These are phyloP conservation scores for Drosophila flavopinicola DNA, from an alignment of 2,888 invertebrate genomes.

Conservation along the genomic window DNA sequence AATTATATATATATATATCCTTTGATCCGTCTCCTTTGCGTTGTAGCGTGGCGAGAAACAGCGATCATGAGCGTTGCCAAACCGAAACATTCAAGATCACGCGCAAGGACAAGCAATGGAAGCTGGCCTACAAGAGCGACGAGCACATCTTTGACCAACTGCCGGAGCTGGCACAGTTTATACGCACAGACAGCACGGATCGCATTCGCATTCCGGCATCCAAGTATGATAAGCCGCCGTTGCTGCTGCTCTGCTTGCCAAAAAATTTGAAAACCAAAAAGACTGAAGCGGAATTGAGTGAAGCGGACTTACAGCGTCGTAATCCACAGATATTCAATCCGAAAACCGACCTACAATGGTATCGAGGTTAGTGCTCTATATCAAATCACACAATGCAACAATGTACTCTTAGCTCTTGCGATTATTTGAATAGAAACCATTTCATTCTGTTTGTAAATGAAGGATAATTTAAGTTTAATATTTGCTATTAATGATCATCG, in stretches of 20 bases:
- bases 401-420: too few species aligned
- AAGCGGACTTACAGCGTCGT: constrained; percentile 81
- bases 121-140: constrained; percentile 73
- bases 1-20: too few species aligned
- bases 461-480: too few species aligned
- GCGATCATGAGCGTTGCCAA: constrained; percentile 85
- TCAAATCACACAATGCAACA: too few species aligned
- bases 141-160: constrained; percentile 74
- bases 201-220: constrained; percentile 90
- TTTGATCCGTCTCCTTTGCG: too few species aligned
- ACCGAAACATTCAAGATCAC: constrained; percentile 89
- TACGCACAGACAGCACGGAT: constrained; percentile 74
- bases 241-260: constrained; percentile 83
- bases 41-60: constrained; percentile 43
- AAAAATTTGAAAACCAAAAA: constrained; percentile 83
- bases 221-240: constrained; percentile 88
- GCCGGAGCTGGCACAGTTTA: constrained; percentile 80
- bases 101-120: constrained; percentile 77
- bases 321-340: constrained; percentile 83
- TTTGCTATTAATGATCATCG: too few species aligned
- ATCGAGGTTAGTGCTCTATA: too few species aligned
- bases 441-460: too few species aligned
- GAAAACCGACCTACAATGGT: constrained; percentile 82
- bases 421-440: too few species aligned
- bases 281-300: constrained; percentile 82